phyloP scores from a whole-genome alignment of 2,888 invertebrate genomes.

The Acanthoscelides obtectus region DNA sequence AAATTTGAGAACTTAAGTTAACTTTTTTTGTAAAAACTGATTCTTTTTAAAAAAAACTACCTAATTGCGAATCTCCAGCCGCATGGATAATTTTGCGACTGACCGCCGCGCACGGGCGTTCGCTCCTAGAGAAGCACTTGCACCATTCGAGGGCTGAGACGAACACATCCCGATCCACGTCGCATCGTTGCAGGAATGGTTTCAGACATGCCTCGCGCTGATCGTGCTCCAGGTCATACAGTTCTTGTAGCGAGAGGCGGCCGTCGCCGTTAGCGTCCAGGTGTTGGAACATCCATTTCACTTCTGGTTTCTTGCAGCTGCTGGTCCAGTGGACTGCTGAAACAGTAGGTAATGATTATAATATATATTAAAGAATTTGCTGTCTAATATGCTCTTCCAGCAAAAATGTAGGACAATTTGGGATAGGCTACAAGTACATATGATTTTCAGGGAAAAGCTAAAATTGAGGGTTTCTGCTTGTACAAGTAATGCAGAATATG shows the following conservation, averaged over 20 bases:
- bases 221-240: constrained; percentile 81
- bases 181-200: constrained; percentile 82
- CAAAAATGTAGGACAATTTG: too few relatives aligned
- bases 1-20: too few relatives aligned
- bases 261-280: constrained; percentile 81
- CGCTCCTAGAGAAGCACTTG: constrained; percentile 74
- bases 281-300: constrained; percentile 94
- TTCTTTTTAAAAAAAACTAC: too few relatives aligned
- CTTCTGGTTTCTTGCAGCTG: constrained; percentile 77
- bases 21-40: too few relatives aligned
- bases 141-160: constrained; percentile 78
- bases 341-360: too few relatives aligned
- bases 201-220: constrained; percentile 84
- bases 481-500: too few relatives aligned
- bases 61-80: too few relatives aligned
- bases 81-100: constrained; percentile 65
- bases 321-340: constrained; percentile 69
- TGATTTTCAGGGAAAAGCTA: too few relatives aligned
- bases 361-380: too few relatives aligned
- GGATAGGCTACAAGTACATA: too few relatives aligned
- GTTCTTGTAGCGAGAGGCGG: constrained; percentile 72
- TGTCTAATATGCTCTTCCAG: too few relatives aligned
- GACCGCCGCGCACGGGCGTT: constrained; percentile 78
- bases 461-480: too few relatives aligned
- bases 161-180: constrained; percentile 64